A percentile compares a stretch with the other conserved stretches of the same genome.
Evolutionary conservation across 2,797 vertebrate genomes (phyloP).

Genomic region (Lacerta agilis): DNA sequence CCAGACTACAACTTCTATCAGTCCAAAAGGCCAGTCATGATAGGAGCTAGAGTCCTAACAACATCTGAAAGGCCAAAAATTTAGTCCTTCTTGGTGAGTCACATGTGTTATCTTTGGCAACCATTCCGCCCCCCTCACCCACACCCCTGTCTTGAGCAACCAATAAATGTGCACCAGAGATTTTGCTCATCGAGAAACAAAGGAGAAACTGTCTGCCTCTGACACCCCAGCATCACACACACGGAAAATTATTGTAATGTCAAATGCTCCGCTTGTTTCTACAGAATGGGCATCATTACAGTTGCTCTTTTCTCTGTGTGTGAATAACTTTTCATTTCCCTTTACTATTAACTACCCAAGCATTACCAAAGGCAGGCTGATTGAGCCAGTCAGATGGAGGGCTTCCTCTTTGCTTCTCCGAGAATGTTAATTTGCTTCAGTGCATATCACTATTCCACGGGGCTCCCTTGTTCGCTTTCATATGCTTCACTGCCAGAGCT

Average conservation of each 20-base stretch:
- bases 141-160: neutral
- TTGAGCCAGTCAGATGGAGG: neutral
- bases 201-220: too few species aligned
- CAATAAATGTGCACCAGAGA: neutral
- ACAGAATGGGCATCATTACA: neutral
- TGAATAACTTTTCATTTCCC: neutral
- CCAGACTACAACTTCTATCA: too few species aligned
- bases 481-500: constrained; percentile 31
- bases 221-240: neutral
- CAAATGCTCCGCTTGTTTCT: constrained; percentile 12
- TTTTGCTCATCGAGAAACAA: neutral
- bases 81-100: neutral
- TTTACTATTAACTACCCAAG: neutral
- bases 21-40: too few species aligned
- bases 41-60: too few species aligned
- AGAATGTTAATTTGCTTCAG: constrained; percentile 22
- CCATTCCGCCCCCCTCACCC: too few species aligned
- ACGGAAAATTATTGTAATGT: neutral
- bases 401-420: neutral
- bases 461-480: constrained; percentile 29
- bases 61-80: too few species aligned
- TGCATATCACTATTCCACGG: constrained; percentile 19
- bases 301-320: neutral
- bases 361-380: constrained; percentile 19
- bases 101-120: neutral